Evolutionary conservation across 2,888 invertebrate species (phyloP).

Genomic region (Spialia ferax): DNA sequence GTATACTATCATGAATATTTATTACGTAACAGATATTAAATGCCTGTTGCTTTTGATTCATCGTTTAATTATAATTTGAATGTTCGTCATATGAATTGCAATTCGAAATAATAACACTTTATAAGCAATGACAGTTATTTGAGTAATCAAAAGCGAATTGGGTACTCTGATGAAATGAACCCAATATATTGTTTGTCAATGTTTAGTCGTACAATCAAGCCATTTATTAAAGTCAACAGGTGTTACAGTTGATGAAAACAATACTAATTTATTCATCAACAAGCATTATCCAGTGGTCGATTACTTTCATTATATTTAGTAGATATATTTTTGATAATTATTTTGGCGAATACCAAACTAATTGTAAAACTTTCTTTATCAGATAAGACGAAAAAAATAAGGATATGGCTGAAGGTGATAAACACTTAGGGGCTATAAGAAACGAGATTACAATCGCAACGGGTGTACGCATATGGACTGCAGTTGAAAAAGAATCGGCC

Average conservation of each 20-base stretch:
- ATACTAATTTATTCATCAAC: neutral
- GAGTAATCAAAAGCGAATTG: neutral
- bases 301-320: neutral
- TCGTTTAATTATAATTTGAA: neutral
- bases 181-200: neutral
- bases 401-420: conserved; percentile 57
- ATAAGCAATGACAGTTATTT: neutral
- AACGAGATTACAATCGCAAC: conserved; percentile 62
- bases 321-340: neutral
- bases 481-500: conserved; percentile 62
- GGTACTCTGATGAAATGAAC: neutral
- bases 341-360: neutral
- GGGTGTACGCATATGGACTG: conserved; percentile 66
- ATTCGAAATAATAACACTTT: neutral
- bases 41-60: neutral
- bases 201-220: neutral
- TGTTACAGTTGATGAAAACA: neutral
- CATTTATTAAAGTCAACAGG: neutral
- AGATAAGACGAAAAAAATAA: conserved; percentile 50
- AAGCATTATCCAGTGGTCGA: neutral
- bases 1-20: neutral
- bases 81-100: neutral
- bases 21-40: neutral
- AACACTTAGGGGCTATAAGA: conserved; percentile 60
- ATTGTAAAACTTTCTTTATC: conserved; percentile 36